Evolutionary conservation across 2,113 vertebrate species (phyloP), one percentile per base, ranked within the genome.

Genomic region (Tichodroma muraria): DNA sequence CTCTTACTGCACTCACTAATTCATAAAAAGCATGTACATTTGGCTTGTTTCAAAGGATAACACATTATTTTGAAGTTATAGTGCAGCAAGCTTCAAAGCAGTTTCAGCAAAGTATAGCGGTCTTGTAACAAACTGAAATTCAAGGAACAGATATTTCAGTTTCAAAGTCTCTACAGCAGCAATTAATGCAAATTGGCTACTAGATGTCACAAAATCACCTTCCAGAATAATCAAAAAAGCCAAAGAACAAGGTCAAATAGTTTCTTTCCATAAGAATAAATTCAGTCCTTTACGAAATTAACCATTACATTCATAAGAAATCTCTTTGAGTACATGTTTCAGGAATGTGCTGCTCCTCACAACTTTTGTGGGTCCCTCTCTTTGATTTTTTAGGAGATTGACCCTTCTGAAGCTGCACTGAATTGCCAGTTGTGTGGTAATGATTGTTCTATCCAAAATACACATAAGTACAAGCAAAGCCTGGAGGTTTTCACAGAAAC

Each of bases 111-210:
- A 95, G 72, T 47, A 50, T 28, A 81, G 83, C 78, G 0, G 63
- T 86, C 68, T 72, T 61, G 49, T 93, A 95, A 76, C 80, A 84
- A 91, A 87, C 73, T 86, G 84, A 86, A 91, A 88, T 77, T 69
- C 89, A 83, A 69, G 78, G 78, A 93, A 95, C 89, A 88, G 70
- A 65, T 50, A 80, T 88, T 95, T 90, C 89, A 38, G 88, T 90
- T 96, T 90, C 92, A 88, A 76, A 93, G 92, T 88, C 72, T 93
- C 94, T 95, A 94, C 92, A 92, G 87, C 88, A 96, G 89, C 94
- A 94, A 86, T 88, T 65, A 87, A 96, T 94, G 87, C 82, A 89
- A 95, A 77, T 25, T 86, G 92, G 71, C 87, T 89, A 91, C 85
- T 94, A 91, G 89, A 92, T 49, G 88, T 70, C 78, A 92, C 93